A percentile compares a stretch with the other conserved stretches of the same genome.
Conservation (phyloP, 2,113 vertebrate genomes). For the zebrafish (Danio rerio) region GRCz12tu NC_133184.1:36481001-36481500, state of each 20-base stretch:
- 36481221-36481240: slow-evolving; percentile 22
- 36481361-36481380: slow-evolving; percentile 51
- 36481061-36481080: slow-evolving; percentile 74
- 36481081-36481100: slow-evolving; percentile 65
- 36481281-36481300: slow-evolving; percentile 37
- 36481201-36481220: slow-evolving; percentile 59
- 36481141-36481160: slow-evolving; percentile 72
- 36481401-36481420: slow-evolving; percentile 61
- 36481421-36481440: slow-evolving; percentile 55
- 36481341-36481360: slow-evolving; percentile 52
- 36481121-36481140: slow-evolving; percentile 66
- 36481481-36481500: slow-evolving; percentile 69
- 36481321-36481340: slow-evolving; percentile 41
- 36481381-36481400: slow-evolving; percentile 18
- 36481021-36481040: slow-evolving; percentile 70
- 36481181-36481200: slow-evolving; percentile 60
- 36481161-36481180: slow-evolving; percentile 50
- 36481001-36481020: slow-evolving; percentile 75
- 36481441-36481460: slow-evolving; percentile 58
- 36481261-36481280: slow-evolving; percentile 26
- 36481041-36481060: slow-evolving; percentile 73
- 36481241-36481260: slow-evolving; percentile 33
- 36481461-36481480: slow-evolving; percentile 81
- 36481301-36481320: slow-evolving; percentile 39
- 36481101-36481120: slow-evolving; percentile 59